Base-by-base conservation (phyloP, 2,113 vertebrate genomes). In the Sebastes fasciatus region DNA sequence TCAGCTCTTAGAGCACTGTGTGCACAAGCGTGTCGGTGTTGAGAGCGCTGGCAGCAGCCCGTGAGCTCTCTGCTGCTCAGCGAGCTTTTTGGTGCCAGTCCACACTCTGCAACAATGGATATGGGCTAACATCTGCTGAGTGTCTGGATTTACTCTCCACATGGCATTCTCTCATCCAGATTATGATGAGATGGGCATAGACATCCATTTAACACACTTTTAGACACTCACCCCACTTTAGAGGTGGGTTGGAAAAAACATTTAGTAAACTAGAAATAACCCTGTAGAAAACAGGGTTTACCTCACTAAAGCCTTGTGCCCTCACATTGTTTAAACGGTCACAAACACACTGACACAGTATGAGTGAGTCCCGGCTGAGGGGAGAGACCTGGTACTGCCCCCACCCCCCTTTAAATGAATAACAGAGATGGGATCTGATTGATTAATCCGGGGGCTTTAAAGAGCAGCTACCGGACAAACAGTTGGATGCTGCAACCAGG, bases 351-450 rank as follows among this genome's bases (percentile, higher is more conserved):
- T 52, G n/a, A 19, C 55, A 70, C 13, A 43, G 19, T 34, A 2
- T 74, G 60, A 48, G 42, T 43, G 40, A n/a, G 26, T 19, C 57
- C 49, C 0, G 23, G 26, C 34, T 52, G 34, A 63, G 46, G 8
- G 26, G 21, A 13, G 42, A 17, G 54, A 58, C 66, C 42, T 49
- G 16, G 23, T 46, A 2, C 26, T n/a, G 34, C 17, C 48, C 46
- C 48, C 0, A 75, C 81, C 77, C 13, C 23, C 21, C 23, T 64
- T 79, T 84, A 51, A 82, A 62, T 94, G 94, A 96, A 67, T 90
- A 92, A 77, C 91, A 90, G 74, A 64, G 89, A 88, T 87, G 80
- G 64, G 82, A 92, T 96, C 79, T 86, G 79, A 81, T 88, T 46
- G 79, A 88, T 72, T 88, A 62, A 62, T 88, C 86, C 54, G 77